These are phyloP conservation scores for Aradus depressus DNA, from an alignment of 2,888 invertebrate species.

Conservation along the genomic window DNA sequence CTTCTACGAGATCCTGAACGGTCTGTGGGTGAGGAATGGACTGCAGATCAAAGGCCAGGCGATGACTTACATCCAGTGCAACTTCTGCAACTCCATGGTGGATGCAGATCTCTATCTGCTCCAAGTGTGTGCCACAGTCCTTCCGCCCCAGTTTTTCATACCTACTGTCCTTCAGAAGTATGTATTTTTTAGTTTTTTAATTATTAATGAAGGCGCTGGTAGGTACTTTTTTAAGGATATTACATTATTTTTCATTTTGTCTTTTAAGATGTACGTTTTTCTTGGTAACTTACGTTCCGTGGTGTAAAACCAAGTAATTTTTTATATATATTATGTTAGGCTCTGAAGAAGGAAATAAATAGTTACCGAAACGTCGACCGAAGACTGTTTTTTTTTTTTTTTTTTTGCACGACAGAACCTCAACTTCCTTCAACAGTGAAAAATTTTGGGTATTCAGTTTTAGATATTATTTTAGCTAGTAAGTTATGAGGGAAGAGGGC, in stretches of 20 bases:
- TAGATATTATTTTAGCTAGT: no score
- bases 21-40: slow-evolving; percentile 91
- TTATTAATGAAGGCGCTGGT: not conserved
- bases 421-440: no score
- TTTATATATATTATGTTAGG: no score
- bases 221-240: not conserved
- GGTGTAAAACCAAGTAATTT: no score
- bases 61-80: slow-evolving; percentile 97
- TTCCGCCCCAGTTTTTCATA: slow-evolving; percentile 75
- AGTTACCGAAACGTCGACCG: no score
- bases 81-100: slow-evolving; percentile 97
- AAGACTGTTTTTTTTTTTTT: no score
- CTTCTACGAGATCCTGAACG: slow-evolving; percentile 87
- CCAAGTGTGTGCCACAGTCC: slow-evolving; percentile 82
- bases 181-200: slow-evolving; percentile 32
- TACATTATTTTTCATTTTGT: not conserved
- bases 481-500: no score
- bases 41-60: slow-evolving; percentile 97
- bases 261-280: not conserved
- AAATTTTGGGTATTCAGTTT: no score
- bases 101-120: slow-evolving; percentile 92
- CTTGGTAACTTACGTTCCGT: not conserved
- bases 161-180: slow-evolving; percentile 80
- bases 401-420: no score
- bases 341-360: no score